Evolutionary conservation across 1,140 invertebrate species (phyloP), one percentile per base, ranked within the genome.

Genomic region (Pseudomyrmex cubaensis): DNA sequence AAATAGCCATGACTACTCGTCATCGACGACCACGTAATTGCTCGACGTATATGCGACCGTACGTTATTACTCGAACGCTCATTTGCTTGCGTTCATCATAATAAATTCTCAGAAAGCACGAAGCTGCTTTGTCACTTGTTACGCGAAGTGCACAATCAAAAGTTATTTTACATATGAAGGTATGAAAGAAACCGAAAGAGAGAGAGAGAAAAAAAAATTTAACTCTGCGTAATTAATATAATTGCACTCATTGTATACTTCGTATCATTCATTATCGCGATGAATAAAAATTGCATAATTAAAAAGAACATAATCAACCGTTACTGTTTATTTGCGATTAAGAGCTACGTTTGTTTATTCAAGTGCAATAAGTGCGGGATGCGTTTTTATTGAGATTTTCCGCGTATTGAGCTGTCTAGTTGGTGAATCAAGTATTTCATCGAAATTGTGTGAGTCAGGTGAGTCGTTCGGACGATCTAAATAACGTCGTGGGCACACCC

Each of bases 401-500:
- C n/a, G 22, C 44, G 22, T 57, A 61, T 61, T 48, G 25, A 46
- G 62, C 15, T 75, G 7, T 17, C 17, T 1, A 2, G 44, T 35
- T 52, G 20, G 1, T 72, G 66, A 80, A 50, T 80, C 66, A 72
- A 13, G 10, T 61, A 8, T 75, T 82, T 56, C 70, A 48, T 46
- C 78, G 78, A 82, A 82, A 75, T 74, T 4, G 22, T 54, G 17
- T 75, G 70, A 82, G 59, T 75, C 59, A 61, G 12, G 56, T 25
- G 22, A 74, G 7, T 70, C 59, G 12, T 75, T 54, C 61, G 20
- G 12, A 44, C 48, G 17, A 8, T 56, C 78, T 48, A 59, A 78
- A 73, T 70, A 70, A 59, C 35, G 54, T 10, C 22, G 20, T 20
- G 70, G 57, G 46, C 82, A 20, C 84, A 64, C 70, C 77, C 85